Evolutionary conservation across 2,888 invertebrate genomes (phyloP).

Genomic region (Rhaphigaster nebulosa): DNA sequence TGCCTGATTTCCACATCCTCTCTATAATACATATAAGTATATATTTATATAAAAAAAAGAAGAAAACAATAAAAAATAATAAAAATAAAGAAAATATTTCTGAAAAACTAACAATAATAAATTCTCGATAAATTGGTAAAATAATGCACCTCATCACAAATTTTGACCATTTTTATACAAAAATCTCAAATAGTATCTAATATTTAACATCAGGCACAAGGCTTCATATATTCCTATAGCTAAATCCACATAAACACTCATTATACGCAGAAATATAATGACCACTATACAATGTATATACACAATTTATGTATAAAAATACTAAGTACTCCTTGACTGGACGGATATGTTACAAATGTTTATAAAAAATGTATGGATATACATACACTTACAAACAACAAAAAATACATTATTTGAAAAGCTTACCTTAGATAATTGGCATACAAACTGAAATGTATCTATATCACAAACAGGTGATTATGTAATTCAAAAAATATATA

Average conservation of each 20-base stretch:
- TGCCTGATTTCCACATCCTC: slow-evolving; percentile 35
- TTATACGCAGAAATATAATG: slow-evolving; percentile 36
- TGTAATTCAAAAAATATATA: slow-evolving; percentile 17
- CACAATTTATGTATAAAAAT: slow-evolving; percentile 51
- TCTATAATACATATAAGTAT: slow-evolving; percentile 21
- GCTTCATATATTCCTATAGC: slow-evolving; percentile 1
- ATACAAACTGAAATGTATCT: slow-evolving; percentile 26
- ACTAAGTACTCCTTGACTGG: slow-evolving; percentile 63
- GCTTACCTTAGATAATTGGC: background rate
- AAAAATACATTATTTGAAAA: slow-evolving; percentile 1
- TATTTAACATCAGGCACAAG: slow-evolving; percentile 32
- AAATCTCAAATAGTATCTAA: slow-evolving; percentile 37
- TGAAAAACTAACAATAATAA: slow-evolving; percentile 34
- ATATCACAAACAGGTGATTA: slow-evolving; percentile 33
- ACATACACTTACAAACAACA: slow-evolving; percentile 43
- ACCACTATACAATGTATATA: slow-evolving; percentile 46
- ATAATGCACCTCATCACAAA: slow-evolving; percentile 49
- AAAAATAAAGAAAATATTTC: slow-evolving; percentile 12
- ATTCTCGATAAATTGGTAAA: slow-evolving; percentile 37
- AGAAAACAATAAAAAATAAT: background rate
- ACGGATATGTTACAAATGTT: slow-evolving; percentile 59
- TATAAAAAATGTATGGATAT: background rate
- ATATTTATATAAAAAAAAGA: background rate
- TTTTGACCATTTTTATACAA: slow-evolving; percentile 19
- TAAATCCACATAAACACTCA: slow-evolving; percentile 36